A percentile compares a stretch with the other conserved stretches of the same genome.
phyloP scores from a whole-genome alignment of 2,113 vertebrate species.

The Triplophysa tibetana region DNA sequence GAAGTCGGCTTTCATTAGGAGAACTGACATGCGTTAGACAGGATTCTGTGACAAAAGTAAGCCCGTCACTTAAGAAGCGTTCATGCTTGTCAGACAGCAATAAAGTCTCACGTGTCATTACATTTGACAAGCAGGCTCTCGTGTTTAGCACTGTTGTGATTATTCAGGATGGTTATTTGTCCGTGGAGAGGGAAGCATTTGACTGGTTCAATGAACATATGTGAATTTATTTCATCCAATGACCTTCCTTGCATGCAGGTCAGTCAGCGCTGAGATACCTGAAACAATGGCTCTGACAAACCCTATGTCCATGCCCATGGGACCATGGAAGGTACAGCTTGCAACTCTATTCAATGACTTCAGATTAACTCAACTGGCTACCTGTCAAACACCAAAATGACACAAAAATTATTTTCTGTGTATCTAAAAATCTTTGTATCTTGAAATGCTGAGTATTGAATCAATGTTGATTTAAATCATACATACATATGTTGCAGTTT shows the following conservation, averaged over 20 bases:
- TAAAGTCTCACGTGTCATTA: background rate
- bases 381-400: too few relatives aligned
- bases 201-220: background rate
- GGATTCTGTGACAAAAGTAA: background rate
- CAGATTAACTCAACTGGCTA: background rate
- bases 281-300: constrained; percentile 89
- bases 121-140: background rate
- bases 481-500: too few relatives aligned
- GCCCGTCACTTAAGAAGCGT: background rate
- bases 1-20: background rate
- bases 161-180: background rate
- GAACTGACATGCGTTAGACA: background rate
- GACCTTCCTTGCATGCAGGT: constrained; percentile 54
- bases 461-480: too few relatives aligned
- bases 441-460: too few relatives aligned
- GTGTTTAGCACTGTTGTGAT: background rate
- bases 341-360: background rate
- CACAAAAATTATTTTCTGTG: too few relatives aligned
- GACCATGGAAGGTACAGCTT: constrained; percentile 88
- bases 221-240: background rate
- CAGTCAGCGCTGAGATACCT: constrained; percentile 57
- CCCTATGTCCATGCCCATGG: constrained; percentile 77
- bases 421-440: too few relatives aligned
- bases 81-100: background rate
- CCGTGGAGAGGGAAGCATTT: background rate